Evolutionary conservation across 2,888 invertebrate genomes (phyloP).

Genomic region (Aleiodes leptofemur): DNA sequence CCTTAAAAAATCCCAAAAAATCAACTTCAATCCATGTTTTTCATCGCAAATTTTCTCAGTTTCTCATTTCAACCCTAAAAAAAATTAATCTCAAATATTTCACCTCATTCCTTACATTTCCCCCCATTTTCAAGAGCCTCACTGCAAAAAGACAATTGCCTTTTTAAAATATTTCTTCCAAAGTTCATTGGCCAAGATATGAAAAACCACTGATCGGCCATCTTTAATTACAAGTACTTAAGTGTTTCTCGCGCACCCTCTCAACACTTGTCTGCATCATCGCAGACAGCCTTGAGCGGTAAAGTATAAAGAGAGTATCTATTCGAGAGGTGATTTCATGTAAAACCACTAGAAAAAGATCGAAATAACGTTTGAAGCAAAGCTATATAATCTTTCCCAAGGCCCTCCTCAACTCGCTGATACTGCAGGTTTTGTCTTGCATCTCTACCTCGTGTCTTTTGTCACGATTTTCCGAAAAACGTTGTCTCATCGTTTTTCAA

Average conservation of each 20-base stretch:
- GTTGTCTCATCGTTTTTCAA: constrained; percentile 35
- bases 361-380: constrained; percentile 21
- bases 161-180: no score
- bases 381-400: not conserved
- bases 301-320: constrained; percentile 15
- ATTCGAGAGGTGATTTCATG: constrained; percentile 31
- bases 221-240: constrained; percentile 69
- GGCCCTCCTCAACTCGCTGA: constrained; percentile 25
- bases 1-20: no score
- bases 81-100: no score
- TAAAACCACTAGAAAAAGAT: constrained; percentile 23
- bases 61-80: no score
- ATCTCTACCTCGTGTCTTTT: not conserved
- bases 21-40: no score
- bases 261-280: constrained; percentile 34
- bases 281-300: constrained; percentile 29
- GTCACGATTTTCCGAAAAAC: constrained; percentile 25
- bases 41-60: no score
- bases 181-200: not conserved
- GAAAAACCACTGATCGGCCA: constrained; percentile 50
- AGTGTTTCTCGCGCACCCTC: constrained; percentile 54
- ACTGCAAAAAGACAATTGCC: no score
- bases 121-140: no score
- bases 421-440: constrained; percentile 21
- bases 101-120: no score